Evolutionary conservation across 2,797 vertebrate species (phyloP).

Genomic region (Sciurus vulgaris): DNA sequence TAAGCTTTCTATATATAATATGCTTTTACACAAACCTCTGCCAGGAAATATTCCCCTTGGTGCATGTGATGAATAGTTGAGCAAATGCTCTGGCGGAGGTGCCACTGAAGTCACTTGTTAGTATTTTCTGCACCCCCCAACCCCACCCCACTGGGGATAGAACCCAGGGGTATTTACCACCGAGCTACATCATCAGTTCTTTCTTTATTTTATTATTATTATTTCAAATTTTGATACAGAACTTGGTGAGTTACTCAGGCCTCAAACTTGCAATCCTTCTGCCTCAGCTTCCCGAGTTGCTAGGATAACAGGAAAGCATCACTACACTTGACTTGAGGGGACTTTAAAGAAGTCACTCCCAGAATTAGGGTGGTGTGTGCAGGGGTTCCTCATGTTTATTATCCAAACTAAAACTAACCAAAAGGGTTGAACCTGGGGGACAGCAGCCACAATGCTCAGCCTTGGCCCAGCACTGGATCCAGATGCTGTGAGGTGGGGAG

Average conservation of each 20-base stretch:
- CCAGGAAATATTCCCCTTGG: no score
- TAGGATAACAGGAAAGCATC: no score
- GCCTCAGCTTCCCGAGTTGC: no score
- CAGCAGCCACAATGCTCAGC: not conserved
- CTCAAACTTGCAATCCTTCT: no score
- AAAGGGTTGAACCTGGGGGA: not conserved
- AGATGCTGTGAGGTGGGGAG: not conserved
- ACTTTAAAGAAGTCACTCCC: not conserved
- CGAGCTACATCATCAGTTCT: no score
- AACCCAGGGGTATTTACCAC: no score
- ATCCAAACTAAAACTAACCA: not conserved
- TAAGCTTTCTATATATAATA: not conserved
- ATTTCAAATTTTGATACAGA: no score
- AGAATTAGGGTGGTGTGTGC: not conserved
- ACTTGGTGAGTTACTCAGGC: no score
- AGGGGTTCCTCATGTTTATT: not conserved
- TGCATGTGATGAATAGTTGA: fast-evolving
- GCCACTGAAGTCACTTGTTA: not conserved
- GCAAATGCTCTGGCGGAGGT: fast-evolving
- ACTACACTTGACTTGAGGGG: no score
- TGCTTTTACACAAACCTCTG: not conserved
- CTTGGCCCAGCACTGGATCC: not conserved
- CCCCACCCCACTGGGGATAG: no score
- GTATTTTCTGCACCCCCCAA: no score
- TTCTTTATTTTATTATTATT: no score